Evolutionary conservation across 2,113 vertebrate species (phyloP), one percentile per base, ranked within the genome.

Genomic region (Lampris megalopsis): DNA sequence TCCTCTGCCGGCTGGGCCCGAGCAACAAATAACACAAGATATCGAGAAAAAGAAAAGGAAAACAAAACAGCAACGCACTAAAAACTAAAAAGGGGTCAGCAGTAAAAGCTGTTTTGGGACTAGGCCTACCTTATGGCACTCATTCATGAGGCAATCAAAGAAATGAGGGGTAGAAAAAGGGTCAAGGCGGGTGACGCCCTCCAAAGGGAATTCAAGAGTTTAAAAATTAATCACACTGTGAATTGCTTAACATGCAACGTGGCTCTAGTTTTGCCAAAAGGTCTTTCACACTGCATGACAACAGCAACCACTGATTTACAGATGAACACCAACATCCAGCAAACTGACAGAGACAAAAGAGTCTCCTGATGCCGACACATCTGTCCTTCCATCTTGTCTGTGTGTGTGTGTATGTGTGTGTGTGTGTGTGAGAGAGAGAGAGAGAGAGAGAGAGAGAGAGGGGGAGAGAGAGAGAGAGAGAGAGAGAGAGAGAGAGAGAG

Each of bases 291-390:
- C 70, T 84, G 76, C 66, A 84, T 87, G 84, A 73, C 74, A 78
- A 59, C 65, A 62, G 73, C 72, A 49, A 60, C 62, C 8, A 2
- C 13, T 87, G 88, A 91, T 92, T 91, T 87, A 91, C 78, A 48
- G 75, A 75, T 3, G 60, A 71, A 71, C 63, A 86, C 77, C 77
- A 86, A 81, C 71, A 57, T 62, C 83, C 75, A 24, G 64, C 47
- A 60, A 48, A 40, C 75, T 71, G 57, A 78, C 35, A 72, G 45
- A 1, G 10, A n/a, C 37, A 10, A 5, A 9, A 24, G 1, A 45
- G 24, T 10, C 58, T 59, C 48, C 52, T 38, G 38, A 54, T 5
- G 64, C 53, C 6, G 5, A 62, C 67, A 63, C 80, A 79, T 79
- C 63, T 84, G 72, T 68, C 82, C 76, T 78, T 68, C 71, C 63